Evolutionary conservation across 2,797 vertebrate genomes (phyloP).

Genomic region (Carduelis carduelis): DNA sequence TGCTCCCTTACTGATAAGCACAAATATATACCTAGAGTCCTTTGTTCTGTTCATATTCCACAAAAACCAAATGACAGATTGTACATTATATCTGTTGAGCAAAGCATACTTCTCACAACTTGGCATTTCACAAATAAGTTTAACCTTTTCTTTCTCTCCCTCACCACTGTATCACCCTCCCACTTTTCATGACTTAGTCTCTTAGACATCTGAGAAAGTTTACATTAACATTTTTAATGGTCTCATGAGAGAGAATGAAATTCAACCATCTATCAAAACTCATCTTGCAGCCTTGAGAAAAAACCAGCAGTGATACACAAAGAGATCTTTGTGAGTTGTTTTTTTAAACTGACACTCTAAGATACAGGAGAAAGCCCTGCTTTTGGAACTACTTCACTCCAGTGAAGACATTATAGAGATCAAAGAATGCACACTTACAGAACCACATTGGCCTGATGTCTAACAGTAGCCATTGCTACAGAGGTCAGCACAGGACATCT

Average conservation of each 20-base stretch:
- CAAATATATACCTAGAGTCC: not conserved
- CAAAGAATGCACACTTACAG: not conserved
- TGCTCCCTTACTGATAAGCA: not conserved
- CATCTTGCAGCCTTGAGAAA: not conserved
- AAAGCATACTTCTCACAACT: not conserved
- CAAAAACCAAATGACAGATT: not conserved
- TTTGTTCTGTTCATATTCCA: not conserved
- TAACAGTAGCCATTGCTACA: not conserved
- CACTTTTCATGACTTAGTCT: not conserved
- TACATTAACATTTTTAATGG: slow-evolving; percentile 4
- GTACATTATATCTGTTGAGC: not conserved
- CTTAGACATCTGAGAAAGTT: not conserved
- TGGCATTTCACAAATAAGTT: slow-evolving; percentile 20
- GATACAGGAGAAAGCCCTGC: not conserved
- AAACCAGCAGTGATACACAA: not conserved
- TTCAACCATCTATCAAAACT: not conserved
- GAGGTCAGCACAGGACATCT: not conserved
- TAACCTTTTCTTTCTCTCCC: not conserved
- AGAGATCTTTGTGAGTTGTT: not conserved
- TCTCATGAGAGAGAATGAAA: not conserved
- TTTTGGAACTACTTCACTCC: not conserved
- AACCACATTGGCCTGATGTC: not conserved
- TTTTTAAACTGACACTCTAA: not conserved
- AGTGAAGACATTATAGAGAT: not conserved
- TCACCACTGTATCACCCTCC: not conserved